Evolutionary conservation across 2,113 vertebrate genomes (phyloP).

Genomic region (Mixornis gularis): DNA sequence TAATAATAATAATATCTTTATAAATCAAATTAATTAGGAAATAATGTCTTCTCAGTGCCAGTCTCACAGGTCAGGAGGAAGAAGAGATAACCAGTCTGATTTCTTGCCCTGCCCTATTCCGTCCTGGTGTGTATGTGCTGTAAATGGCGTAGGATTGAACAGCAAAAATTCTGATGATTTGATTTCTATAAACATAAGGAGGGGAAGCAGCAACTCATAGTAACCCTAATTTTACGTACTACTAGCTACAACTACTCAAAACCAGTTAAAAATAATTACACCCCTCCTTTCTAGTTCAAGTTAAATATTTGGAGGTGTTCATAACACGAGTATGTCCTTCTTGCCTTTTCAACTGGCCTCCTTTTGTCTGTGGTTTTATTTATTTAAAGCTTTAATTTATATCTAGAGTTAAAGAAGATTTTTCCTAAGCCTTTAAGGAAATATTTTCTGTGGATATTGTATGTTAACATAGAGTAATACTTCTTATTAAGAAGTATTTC

Average conservation of each 20-base stretch:
- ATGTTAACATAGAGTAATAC: neutral
- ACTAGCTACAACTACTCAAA: neutral
- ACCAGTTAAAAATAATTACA: neutral
- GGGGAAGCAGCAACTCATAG: neutral
- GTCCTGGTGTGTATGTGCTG: neutral
- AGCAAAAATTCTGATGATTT: neutral
- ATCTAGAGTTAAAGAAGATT: neutral
- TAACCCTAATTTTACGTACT: neutral
- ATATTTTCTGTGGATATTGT: neutral
- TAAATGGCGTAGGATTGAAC: neutral
- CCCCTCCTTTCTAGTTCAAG: neutral
- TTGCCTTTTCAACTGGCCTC: neutral
- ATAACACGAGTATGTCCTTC: neutral
- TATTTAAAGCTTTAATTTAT: neutral
- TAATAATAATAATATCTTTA: neutral
- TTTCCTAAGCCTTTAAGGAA: neutral
- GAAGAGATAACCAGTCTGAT: neutral
- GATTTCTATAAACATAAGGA: neutral
- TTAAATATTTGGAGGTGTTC: neutral
- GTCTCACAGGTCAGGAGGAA: neutral
- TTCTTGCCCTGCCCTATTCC: neutral
- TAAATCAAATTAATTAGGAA: neutral
- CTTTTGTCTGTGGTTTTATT: neutral
- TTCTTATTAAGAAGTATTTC: neutral
- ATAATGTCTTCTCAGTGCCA: neutral